Evolutionary conservation across 2,888 invertebrate species (phyloP).

Genomic region (Spatulosminthurus flaviceps): DNA sequence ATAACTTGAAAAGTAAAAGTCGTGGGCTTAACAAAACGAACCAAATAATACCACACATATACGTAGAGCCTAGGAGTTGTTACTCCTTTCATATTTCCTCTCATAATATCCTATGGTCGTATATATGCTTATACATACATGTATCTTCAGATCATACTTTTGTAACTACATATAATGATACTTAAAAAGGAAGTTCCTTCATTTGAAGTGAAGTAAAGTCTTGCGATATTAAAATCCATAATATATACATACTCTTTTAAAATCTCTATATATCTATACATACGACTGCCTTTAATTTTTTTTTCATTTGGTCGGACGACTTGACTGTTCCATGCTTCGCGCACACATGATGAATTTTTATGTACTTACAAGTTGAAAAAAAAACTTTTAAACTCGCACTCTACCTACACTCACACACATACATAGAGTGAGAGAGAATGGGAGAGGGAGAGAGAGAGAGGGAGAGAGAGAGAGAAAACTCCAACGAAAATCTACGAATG

Average conservation of each 20-base stretch:
- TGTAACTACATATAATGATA: too few species aligned
- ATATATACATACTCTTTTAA: neutral
- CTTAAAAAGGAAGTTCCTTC: too few species aligned
- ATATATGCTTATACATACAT: too few species aligned
- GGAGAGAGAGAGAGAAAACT: constrained; percentile 30
- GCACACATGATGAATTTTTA: constrained; percentile 45
- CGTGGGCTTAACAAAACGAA: too few species aligned
- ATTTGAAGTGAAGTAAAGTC: too few species aligned
- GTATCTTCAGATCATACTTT: too few species aligned
- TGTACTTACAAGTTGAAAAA: neutral
- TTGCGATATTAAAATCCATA: too few species aligned
- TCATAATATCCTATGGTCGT: too few species aligned
- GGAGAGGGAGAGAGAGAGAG: neutral
- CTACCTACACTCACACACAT: neutral
- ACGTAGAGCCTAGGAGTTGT: too few species aligned
- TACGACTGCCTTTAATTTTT: constrained; percentile 15
- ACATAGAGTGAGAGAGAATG: constrained; percentile 25
- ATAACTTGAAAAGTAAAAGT: neutral
- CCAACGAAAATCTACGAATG: constrained; percentile 53
- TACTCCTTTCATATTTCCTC: too few species aligned
- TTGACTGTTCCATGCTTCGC: constrained; percentile 42
- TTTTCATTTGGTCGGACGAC: constrained; percentile 10
- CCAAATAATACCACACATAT: too few species aligned
- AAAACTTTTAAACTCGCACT: constrained; percentile 22
- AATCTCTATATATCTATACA: neutral